phyloP scores from a whole-genome alignment of 2,888 invertebrate species.

The Lasioglossum marginatum region DNA sequence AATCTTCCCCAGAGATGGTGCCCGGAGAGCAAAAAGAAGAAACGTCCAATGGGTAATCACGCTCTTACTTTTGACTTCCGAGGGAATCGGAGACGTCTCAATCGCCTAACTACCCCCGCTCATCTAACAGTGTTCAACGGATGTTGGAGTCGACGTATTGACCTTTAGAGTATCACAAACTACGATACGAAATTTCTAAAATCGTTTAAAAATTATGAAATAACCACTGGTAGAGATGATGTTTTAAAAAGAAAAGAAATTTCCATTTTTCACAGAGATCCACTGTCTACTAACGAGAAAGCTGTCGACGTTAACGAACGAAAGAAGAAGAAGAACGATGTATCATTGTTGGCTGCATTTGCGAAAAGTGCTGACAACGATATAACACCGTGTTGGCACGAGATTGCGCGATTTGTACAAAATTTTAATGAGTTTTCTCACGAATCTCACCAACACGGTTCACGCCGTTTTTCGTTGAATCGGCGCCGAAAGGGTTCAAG shows the following conservation, averaged over 20 bases:
- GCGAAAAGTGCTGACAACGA: background rate
- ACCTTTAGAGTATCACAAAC: too few species aligned
- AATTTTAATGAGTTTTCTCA: background rate
- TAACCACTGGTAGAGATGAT: background rate
- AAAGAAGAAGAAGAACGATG: background rate
- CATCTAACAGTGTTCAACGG: background rate
- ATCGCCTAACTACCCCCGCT: background rate
- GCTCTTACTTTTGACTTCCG: background rate
- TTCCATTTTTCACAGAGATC: background rate
- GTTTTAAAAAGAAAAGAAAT: background rate
- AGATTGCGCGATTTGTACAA: background rate
- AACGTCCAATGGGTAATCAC: constrained; percentile 2
- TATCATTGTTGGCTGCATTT: background rate
- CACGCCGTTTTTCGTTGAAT: background rate
- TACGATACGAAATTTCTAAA: background rate
- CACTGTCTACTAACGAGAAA: background rate
- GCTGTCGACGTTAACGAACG: background rate
- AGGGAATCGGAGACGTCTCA: constrained; percentile 6
- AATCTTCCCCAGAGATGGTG: background rate
- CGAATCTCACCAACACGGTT: background rate
- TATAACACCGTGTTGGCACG: background rate
- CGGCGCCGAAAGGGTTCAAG: background rate
- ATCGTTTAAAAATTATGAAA: too few species aligned
- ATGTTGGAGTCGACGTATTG: background rate
- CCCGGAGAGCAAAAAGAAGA: background rate